These are phyloP conservation scores for Paragorgia papillata DNA, from an alignment of 92 coral and sea anemone species.

Conservation along the genomic window DNA sequence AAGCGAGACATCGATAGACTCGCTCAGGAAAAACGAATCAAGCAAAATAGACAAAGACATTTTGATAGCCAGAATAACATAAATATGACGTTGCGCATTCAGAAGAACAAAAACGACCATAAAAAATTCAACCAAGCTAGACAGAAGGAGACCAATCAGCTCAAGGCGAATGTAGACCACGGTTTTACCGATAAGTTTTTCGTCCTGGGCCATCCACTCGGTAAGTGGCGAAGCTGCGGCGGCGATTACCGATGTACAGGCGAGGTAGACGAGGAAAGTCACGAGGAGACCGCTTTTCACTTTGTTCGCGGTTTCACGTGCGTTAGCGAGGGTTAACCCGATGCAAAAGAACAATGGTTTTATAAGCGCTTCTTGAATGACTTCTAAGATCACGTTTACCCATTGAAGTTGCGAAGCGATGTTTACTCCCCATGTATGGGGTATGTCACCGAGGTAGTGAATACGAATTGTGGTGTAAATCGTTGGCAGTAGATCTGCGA, in stretches of 20 bases:
- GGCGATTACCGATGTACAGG: constrained; percentile 28
- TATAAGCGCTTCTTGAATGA: constrained; percentile 36
- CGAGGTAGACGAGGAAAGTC: constrained; percentile 17
- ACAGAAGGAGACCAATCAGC: constrained; percentile 10
- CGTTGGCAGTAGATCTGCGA: constrained; percentile 34
- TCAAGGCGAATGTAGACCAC: constrained; percentile 37
- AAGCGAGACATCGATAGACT: constrained; percentile 37
- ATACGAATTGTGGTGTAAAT: constrained; percentile 43
- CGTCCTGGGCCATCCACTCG: constrained; percentile 38
- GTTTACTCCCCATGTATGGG: constrained; percentile 41
- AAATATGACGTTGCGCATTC: constrained; percentile 36
- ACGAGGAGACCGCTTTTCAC: constrained; percentile 25
- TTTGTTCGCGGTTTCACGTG: constrained; percentile 32
- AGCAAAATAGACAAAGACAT: constrained; percentile 35
- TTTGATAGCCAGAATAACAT: constrained; percentile 27
- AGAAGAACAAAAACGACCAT: constrained; percentile 39
- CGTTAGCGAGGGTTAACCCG: constrained; percentile 32
- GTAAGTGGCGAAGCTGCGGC: constrained; percentile 41
- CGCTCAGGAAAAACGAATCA: constrained; percentile 38
- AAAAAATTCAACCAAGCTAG: constrained; percentile 30
- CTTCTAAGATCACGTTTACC: constrained; percentile 42
- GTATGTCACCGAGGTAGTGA: constrained; percentile 34
- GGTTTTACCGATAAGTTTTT: constrained; percentile 21
- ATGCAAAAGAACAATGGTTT: constrained; percentile 38
- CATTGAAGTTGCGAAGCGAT: constrained; percentile 39